These are phyloP conservation scores for Oopsacas minuta DNA, from an alignment of 37 sponge, comb jelly and placozoan species.

Conservation along the genomic window DNA sequence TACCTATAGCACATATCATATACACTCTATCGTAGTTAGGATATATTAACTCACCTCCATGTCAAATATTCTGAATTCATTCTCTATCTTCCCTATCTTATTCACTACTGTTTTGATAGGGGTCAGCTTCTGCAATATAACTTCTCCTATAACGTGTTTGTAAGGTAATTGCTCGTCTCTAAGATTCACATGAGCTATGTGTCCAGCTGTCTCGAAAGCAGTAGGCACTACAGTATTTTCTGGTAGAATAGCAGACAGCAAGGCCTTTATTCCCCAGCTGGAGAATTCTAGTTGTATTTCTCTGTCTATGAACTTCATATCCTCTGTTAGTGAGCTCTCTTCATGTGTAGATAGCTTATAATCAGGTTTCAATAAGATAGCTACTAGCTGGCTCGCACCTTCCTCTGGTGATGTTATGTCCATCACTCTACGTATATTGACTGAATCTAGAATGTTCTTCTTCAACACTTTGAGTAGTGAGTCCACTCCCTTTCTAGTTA, in stretches of 20 bases:
- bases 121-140: constrained; percentile 63
- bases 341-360: background rate
- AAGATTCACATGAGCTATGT: constrained; percentile 91
- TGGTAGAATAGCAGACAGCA: constrained; percentile 55
- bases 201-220: constrained; percentile 79
- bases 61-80: constrained; percentile 68
- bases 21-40: background rate
- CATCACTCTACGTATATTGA: constrained; percentile 27
- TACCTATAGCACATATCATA: background rate
- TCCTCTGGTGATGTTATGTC: background rate
- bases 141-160: constrained; percentile 83
- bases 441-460: constrained; percentile 20
- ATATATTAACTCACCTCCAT: constrained; percentile 57
- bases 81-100: constrained; percentile 57
- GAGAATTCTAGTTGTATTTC: constrained; percentile 32
- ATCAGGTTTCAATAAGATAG: constrained; percentile 36
- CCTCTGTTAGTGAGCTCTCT: constrained; percentile 29
- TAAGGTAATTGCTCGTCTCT: constrained; percentile 49
- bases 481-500: constrained; percentile 23
- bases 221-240: constrained; percentile 35
- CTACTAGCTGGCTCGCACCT: constrained; percentile 21
- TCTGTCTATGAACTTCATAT: constrained; percentile 26
- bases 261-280: constrained; percentile 25
- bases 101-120: constrained; percentile 83
- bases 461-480: constrained; percentile 25